Evolutionary conservation across 2,797 vertebrate genomes (phyloP).

Genomic region (Chanos chanos): DNA sequence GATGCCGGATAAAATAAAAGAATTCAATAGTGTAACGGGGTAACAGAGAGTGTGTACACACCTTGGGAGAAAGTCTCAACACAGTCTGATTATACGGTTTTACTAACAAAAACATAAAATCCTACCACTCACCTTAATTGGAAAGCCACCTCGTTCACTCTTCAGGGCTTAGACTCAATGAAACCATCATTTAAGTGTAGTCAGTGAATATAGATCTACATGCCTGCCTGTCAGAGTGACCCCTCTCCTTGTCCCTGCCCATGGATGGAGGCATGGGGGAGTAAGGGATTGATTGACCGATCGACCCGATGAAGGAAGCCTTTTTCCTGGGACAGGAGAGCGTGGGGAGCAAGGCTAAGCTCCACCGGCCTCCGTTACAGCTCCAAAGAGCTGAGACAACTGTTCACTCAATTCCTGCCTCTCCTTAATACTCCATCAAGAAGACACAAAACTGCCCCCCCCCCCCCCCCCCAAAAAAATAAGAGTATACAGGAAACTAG

Average conservation of each 20-base stretch:
- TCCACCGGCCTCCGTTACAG: conserved; percentile 19
- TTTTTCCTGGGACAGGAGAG: neutral
- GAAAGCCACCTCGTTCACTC: neutral
- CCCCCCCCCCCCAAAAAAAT: too few relatives aligned
- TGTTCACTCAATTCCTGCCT: neutral
- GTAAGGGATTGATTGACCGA: neutral
- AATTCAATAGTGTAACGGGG: too few relatives aligned
- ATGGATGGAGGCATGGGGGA: neutral
- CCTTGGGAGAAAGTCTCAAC: too few relatives aligned
- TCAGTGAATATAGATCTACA: neutral
- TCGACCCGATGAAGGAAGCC: conserved; percentile 11
- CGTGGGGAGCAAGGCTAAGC: conserved; percentile 4
- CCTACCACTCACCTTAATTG: conserved; percentile 27
- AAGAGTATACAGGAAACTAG: too few relatives aligned
- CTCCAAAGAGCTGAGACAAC: neutral
- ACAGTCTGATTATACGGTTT: too few relatives aligned
- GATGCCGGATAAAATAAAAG: too few relatives aligned
- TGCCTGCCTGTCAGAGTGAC: neutral
- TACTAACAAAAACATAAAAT: too few relatives aligned
- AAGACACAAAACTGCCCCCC: too few relatives aligned
- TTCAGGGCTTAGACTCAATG: neutral
- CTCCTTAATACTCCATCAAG: neutral
- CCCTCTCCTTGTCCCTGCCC: conserved; percentile 1
- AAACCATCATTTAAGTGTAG: neutral
- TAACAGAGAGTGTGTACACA: too few relatives aligned